Base-by-base conservation (phyloP, 2,888 invertebrate genomes). In the Diaprepes abbreviatus region DNA sequence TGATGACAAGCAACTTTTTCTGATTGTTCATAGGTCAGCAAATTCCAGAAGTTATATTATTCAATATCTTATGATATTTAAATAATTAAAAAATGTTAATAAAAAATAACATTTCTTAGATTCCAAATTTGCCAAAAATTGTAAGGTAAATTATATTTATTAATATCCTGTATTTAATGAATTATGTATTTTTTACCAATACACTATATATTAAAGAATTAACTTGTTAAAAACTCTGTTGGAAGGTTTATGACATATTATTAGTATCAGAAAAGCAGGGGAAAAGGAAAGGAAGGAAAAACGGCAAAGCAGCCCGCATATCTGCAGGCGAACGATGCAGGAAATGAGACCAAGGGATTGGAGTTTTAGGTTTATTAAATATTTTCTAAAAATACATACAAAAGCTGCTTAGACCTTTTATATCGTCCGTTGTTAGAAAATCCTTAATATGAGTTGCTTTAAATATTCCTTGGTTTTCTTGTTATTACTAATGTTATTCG, bases 351-450 rank as follows among this genome's bases (percentile, higher is more conserved):
- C 58, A 43, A 14, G 48, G 58, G 43, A 58, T 58, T 43, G 16
- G 55, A 24, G 55, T 40, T 66, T 66, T 40, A 66, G 54, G 66
- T 66, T 66, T 66, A 66, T 66, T 66, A 59, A 66, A 66, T 66
- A 66, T 59, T 66, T 66, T 50, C 66, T 66, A 66, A 66, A 66
- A 66, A 66, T 66, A 57, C 40, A 38, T 10, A 40, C 54, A 31
- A 58, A 58, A 43, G 45, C 64, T 55, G 54, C 64, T 64, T 64
- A 64, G 31, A 58, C 43, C 58, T 40, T 43, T 16, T 16, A 9
- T 28, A 28, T 50, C 7, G 14, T 28, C 14, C n/a, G 28, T 28
- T 14, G 40, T 40, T 58, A 43, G 19, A 28, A 43, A 31, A 58
- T 28, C 5, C n/a, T 43, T 31, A 10, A 58, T 58, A 58, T 43